Percentiles rank a stretch among this genome's conserved stretches.
These are phyloP conservation scores for Eulithis prunata DNA, from an alignment of 2,888 invertebrate genomes.

Conservation along the genomic window DNA sequence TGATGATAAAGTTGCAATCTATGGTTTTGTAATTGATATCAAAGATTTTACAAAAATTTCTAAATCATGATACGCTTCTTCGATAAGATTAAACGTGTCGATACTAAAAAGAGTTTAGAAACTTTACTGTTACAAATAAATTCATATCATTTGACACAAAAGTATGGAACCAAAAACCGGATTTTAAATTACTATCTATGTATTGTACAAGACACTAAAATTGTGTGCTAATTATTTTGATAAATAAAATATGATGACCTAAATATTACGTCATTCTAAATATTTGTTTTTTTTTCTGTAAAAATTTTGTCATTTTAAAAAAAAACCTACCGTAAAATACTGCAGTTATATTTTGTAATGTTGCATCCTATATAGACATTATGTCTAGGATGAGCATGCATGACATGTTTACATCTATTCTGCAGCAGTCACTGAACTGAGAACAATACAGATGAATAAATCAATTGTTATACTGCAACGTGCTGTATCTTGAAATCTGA, in stretches of 20 bases:
- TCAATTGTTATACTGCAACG: constrained; percentile 50
- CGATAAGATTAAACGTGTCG: constrained; percentile 52
- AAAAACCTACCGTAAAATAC: no score
- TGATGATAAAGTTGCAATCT: constrained; percentile 40
- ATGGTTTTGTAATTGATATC: constrained; percentile 28
- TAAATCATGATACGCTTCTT: constrained; percentile 33
- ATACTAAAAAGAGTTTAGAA: constrained; percentile 34
- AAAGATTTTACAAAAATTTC: constrained; percentile 43
- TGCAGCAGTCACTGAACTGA: constrained; percentile 15
- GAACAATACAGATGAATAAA: constrained; percentile 36
- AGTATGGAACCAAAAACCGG: background rate
- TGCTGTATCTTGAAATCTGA: constrained; percentile 47
- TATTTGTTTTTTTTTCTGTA: no score
- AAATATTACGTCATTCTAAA: no score
- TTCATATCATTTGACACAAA: background rate
- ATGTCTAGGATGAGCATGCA: background rate
- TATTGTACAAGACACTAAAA: no score
- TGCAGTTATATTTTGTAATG: no score
- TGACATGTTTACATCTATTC: constrained; percentile 11
- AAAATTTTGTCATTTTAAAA: no score
- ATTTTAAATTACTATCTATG: background rate
- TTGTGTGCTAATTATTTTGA: no score
- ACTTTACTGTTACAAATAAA: constrained; percentile 3
- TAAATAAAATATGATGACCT: no score
- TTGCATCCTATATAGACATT: no score